phyloP scores from a whole-genome alignment of 2,113 vertebrate genomes.

The Trinectes maculatus region DNA sequence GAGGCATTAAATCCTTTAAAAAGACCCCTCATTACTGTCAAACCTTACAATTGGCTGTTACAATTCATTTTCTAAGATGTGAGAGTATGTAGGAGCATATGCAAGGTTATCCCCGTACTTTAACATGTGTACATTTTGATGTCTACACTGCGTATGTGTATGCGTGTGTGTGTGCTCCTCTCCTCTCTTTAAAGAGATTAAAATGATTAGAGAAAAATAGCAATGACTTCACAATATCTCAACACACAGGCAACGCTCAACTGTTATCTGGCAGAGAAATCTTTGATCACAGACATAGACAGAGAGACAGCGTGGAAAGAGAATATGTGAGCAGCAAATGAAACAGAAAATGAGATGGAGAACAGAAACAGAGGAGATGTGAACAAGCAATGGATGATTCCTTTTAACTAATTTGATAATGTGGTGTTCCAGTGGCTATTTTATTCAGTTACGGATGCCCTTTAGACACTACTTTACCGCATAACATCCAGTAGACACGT shows the following conservation, averaged over 20 bases:
- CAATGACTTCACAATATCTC: constrained; percentile 12
- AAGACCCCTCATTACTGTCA: constrained; percentile 61
- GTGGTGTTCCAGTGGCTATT: constrained; percentile 35
- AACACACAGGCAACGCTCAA: constrained; percentile 18
- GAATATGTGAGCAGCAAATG: constrained; percentile 64
- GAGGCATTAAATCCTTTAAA: constrained; percentile 49
- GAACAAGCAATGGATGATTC: constrained; percentile 38
- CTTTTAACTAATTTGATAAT: constrained; percentile 52
- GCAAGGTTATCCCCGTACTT: not conserved
- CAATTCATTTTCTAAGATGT: constrained; percentile 29
- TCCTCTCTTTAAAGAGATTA: constrained; percentile 58
- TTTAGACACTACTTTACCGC: constrained; percentile 16
- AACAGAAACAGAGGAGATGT: constrained; percentile 7
- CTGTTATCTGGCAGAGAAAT: constrained; percentile 60
- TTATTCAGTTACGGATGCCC: constrained; percentile 16
- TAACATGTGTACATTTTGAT: constrained; percentile 9
- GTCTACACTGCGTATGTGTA: not conserved
- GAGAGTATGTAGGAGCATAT: constrained; percentile 6
- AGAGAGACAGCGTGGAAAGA: constrained; percentile 52
- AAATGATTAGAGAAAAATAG: constrained; percentile 59
- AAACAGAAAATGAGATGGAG: constrained; percentile 37
- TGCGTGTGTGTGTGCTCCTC: too few species aligned
- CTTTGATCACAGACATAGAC: constrained; percentile 68
- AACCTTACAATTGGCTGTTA: constrained; percentile 20
- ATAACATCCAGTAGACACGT: not conserved